Base-by-base conservation (phyloP, 2,888 invertebrate genomes). In the Muscina levida region DNA sequence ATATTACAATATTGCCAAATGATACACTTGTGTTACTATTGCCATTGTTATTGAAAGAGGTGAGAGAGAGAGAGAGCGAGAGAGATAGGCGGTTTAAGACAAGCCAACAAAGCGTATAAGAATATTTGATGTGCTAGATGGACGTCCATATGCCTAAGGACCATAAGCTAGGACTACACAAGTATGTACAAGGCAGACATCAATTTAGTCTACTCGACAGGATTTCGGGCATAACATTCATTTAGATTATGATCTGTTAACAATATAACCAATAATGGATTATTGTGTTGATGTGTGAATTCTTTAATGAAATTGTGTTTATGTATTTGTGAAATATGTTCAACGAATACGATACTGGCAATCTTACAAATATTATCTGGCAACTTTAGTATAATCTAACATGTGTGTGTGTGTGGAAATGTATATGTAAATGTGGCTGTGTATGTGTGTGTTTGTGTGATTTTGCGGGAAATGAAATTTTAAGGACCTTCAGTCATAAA, bases 271-370 rank as follows among this genome's bases (percentile, higher is more conserved):
- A 22, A 53, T 53, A 53, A 22, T 53, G 24, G 3, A 53, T 37
- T 17, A 67, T 13, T 71, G 17, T 57, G 57, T 46, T 46, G 44
- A 57, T 46, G 37, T 48, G 39, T 39, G 22, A 37, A 72, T 51
- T 37, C 10, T 37, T 59, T 72, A 48, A 48, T 51, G 48, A 71
- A 57, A 46, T 5, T 57, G 31, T 48, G 37, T 62, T 72, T 72
- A 72, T 72, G 19, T 48, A 24, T 19, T 46, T 8, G 11, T 24
- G 19, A 19, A 17, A 48, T 19, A 19, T 19, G 19, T 19, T 19
- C 24, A 53, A 53, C 53, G 44, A 44, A 11, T 31, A 31, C 11
- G 13, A 44, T 44, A 8, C 44, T 8, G 31, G 31, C 31, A 31
- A 19, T 19, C 10, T 15, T 15, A 19, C 10, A 48, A 24, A 53